Percentiles rank a stretch among this genome's conserved stretches.
phyloP scores from a whole-genome alignment of 53 echinoderm and acorn worm species.

The Zoroaster sp. region DNA sequence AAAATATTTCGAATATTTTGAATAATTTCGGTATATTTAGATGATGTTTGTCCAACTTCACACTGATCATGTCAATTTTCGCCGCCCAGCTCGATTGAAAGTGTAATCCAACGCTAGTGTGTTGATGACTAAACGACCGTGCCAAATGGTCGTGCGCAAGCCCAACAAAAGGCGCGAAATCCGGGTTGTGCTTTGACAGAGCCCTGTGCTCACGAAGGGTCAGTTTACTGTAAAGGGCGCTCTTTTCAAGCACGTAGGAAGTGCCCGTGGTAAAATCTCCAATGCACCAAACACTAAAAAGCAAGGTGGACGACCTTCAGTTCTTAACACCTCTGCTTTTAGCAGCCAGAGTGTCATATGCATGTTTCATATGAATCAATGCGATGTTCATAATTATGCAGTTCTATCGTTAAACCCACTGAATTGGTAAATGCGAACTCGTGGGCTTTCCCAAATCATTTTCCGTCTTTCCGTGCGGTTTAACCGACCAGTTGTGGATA shows the following conservation, averaged over 20 bases:
- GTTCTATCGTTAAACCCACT: neutral
- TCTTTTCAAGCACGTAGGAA: neutral
- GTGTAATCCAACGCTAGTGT: neutral
- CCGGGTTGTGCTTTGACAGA: neutral
- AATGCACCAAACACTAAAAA: neutral
- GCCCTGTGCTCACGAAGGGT: neutral
- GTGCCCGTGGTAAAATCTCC: neutral
- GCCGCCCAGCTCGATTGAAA: too few relatives aligned
- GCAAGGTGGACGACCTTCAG: neutral
- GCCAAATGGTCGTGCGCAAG: neutral
- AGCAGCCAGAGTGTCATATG: too few relatives aligned
- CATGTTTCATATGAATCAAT: neutral
- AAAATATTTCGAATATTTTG: too few relatives aligned
- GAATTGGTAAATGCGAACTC: neutral
- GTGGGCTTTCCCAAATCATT: neutral
- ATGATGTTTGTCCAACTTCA: too few relatives aligned
- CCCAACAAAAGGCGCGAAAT: neutral
- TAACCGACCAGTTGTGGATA: neutral
- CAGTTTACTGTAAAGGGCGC: neutral
- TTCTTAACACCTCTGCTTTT: neutral
- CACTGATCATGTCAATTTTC: too few relatives aligned
- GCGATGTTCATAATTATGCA: neutral
- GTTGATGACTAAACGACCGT: neutral
- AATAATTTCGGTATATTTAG: too few relatives aligned
- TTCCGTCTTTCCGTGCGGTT: neutral